A percentile compares a stretch with the other conserved stretches of the same genome.
phyloP scores from a whole-genome alignment of 1,140 invertebrate genomes.

The Lordiphosa mommai region DNA sequence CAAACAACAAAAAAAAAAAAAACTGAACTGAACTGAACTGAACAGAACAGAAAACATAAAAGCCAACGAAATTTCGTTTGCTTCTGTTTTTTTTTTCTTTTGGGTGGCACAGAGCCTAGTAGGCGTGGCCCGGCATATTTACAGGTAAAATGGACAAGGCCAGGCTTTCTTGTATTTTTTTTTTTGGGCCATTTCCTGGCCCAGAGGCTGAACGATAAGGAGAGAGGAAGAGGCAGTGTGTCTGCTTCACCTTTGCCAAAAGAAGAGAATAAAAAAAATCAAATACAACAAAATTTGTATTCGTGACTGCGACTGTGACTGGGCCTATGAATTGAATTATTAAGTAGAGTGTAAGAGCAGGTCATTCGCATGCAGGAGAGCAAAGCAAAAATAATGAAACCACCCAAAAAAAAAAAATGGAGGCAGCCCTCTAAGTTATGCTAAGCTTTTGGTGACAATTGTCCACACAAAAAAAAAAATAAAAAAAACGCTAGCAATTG shows the following conservation, averaged over 20 bases:
- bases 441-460: no score
- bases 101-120: not conserved
- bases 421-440: not conserved
- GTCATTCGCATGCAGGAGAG: constrained; percentile 67
- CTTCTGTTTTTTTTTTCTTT: constrained; percentile 13
- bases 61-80: constrained; percentile 51
- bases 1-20: constrained; percentile 33
- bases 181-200: not conserved
- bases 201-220: not conserved
- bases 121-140: constrained; percentile 2
- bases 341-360: constrained; percentile 57
- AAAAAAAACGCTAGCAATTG: no score
- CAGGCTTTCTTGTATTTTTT: not conserved
- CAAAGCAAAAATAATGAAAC: constrained; percentile 34
- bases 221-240: not conserved
- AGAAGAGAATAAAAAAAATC: not conserved
- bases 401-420: constrained; percentile 9
- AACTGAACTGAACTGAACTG: constrained; percentile 9
- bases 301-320: constrained; percentile 67
- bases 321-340: constrained; percentile 75
- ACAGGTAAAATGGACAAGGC: constrained; percentile 12
- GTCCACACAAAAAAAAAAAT: no score
- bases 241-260: not conserved
- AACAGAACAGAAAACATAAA: constrained; percentile 29
- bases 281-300: constrained; percentile 41